phyloP scores from a whole-genome alignment of 1,140 invertebrate genomes.

The Heterodera schachtii region DNA sequence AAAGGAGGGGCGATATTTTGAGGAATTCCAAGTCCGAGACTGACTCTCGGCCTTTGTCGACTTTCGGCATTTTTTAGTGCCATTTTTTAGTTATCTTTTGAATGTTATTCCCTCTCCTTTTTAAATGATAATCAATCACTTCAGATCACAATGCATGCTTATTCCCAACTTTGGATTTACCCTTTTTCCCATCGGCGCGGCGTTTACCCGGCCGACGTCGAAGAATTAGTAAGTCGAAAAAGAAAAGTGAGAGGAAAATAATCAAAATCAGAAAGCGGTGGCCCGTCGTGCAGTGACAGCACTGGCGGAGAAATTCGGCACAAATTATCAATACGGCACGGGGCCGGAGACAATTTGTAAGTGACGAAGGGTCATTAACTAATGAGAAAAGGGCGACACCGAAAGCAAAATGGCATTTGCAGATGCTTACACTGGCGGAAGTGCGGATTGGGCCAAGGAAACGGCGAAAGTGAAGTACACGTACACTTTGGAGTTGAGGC shows the following conservation, averaged over 20 bases:
- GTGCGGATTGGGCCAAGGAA: conserved; percentile 63
- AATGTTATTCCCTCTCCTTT: too few relatives aligned
- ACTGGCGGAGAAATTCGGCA: conserved; percentile 61
- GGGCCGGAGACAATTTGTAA: conserved; percentile 64
- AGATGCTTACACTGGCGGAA: conserved; percentile 64
- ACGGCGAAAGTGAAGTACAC: conserved; percentile 63
- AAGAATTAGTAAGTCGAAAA: conserved; percentile 54
- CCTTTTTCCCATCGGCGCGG: conserved; percentile 57
- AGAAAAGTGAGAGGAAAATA: neutral
- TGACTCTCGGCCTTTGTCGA: too few relatives aligned
- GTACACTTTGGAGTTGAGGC: conserved; percentile 62
- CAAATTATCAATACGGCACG: conserved; percentile 58
- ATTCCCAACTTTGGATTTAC: conserved; percentile 57
- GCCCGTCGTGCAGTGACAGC: conserved; percentile 54
- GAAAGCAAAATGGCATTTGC: conserved; percentile 25
- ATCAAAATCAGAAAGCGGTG: conserved; percentile 43
- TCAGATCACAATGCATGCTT: conserved; percentile 57
- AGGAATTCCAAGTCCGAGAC: neutral
- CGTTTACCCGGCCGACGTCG: conserved; percentile 58
- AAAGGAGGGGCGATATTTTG: neutral
- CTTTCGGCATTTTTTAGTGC: too few relatives aligned
- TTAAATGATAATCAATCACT: too few relatives aligned
- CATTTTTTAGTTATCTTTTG: too few relatives aligned
- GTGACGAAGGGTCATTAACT: conserved; percentile 30
- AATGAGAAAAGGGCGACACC: neutral